Evolutionary conservation across 2,888 invertebrate genomes (phyloP).

Genomic region (Chrysolina oricalcia): DNA sequence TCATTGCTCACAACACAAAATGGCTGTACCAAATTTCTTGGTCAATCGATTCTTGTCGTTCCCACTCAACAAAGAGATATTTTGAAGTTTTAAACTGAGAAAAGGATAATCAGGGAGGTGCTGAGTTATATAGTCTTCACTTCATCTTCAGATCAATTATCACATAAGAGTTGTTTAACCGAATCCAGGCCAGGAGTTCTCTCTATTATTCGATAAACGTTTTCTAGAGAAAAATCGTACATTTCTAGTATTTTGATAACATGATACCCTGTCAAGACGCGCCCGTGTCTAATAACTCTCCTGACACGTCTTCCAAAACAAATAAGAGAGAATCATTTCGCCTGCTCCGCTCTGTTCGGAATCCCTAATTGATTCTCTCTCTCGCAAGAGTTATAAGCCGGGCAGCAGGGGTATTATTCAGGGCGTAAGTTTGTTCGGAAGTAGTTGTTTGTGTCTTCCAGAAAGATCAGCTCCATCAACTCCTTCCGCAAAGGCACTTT

Average conservation of each 20-base stretch:
- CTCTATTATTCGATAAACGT: too few relatives aligned
- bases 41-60: too few relatives aligned
- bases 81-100: too few relatives aligned
- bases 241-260: neutral
- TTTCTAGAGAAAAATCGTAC: too few relatives aligned
- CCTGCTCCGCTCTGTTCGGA: slow-evolving; percentile 30
- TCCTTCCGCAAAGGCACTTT: slow-evolving; percentile 15
- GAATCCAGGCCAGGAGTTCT: neutral
- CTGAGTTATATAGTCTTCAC: too few relatives aligned
- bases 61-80: too few relatives aligned
- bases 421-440: slow-evolving; percentile 21
- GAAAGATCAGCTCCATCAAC: slow-evolving; percentile 22
- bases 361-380: slow-evolving; percentile 36
- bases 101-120: too few relatives aligned
- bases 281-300: slow-evolving; percentile 29
- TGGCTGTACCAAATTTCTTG: too few relatives aligned
- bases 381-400: slow-evolving; percentile 12
- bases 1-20: too few relatives aligned
- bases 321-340: slow-evolving; percentile 37
- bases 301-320: slow-evolving; percentile 37
- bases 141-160: neutral
- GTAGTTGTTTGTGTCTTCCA: slow-evolving; percentile 22
- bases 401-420: slow-evolving; percentile 17
- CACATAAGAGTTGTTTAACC: neutral
- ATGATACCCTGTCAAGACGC: slow-evolving; percentile 34